phyloP scores from a whole-genome alignment of 2,888 invertebrate species.

The Drosophila eohydei region DNA sequence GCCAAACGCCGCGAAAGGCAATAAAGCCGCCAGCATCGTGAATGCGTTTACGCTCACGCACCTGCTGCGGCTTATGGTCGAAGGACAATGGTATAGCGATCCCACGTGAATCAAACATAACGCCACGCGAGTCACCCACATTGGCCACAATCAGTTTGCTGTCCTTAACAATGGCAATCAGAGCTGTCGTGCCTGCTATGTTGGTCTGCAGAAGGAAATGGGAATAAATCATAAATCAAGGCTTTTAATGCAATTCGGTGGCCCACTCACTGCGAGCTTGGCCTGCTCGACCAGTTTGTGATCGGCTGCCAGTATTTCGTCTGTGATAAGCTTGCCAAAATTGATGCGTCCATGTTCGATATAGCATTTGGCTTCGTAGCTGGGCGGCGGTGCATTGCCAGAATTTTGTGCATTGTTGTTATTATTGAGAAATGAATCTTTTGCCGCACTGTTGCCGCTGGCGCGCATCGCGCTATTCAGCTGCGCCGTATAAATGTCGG shows the following conservation, averaged over 20 bases:
- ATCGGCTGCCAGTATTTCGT: constrained; percentile 95
- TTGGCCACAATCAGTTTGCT: constrained; percentile 95
- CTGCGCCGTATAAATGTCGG: constrained; percentile 83
- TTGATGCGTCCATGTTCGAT: constrained; percentile 91
- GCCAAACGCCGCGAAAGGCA: constrained; percentile 97
- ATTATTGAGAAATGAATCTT: constrained; percentile 80
- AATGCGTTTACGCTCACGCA: constrained; percentile 95
- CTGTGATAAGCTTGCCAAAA: constrained; percentile 92
- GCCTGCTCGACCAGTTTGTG: constrained; percentile 92
- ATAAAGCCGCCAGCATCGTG: constrained; percentile 98
- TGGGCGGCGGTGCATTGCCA: constrained; percentile 72
- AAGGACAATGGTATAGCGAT: constrained; percentile 96
- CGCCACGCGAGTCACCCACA: constrained; percentile 98
- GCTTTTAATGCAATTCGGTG: no score
- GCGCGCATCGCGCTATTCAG: constrained; percentile 83
- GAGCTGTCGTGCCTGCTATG: constrained; percentile 95
- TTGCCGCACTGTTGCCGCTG: constrained; percentile 65
- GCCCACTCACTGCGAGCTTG: constrained; percentile 87
- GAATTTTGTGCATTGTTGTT: constrained; percentile 70
- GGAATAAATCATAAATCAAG: not conserved
- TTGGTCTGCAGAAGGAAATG: constrained; percentile 85
- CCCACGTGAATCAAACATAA: constrained; percentile 96
- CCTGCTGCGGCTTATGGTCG: constrained; percentile 98
- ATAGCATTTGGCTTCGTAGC: constrained; percentile 87
- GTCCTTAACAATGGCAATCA: constrained; percentile 94